These are phyloP conservation scores for Embiotoca jacksoni DNA, from an alignment of 2,113 vertebrate genomes.

Conservation along the genomic window DNA sequence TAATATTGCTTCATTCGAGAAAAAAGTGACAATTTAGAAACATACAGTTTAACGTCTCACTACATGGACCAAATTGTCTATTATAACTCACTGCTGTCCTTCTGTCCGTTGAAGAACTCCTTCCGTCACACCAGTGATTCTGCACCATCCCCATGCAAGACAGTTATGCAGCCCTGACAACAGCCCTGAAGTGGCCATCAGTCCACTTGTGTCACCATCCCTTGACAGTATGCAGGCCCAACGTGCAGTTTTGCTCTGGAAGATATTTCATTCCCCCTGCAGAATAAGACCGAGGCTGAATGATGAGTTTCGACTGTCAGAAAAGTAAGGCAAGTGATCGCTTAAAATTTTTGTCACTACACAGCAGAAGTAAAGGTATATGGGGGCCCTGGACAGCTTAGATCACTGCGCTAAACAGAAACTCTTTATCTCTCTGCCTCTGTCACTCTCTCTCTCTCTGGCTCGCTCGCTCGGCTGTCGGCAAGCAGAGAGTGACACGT, in stretches of 20 bases:
- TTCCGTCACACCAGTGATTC: conserved; percentile 7
- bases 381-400: conserved; percentile 45
- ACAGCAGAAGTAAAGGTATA: conserved; percentile 9
- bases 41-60: not conserved
- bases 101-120: not conserved
- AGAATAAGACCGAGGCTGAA: conserved; percentile 13
- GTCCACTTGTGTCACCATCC: not conserved
- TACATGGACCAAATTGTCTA: not conserved
- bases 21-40: no score
- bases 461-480: conserved; percentile 21
- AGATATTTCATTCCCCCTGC: conserved; percentile 27
- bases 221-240: not conserved
- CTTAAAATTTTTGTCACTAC: conserved; percentile 27
- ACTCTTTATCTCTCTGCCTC: conserved; percentile 22
- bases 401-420: conserved; percentile 38
- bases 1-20: no score
- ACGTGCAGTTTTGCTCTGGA: not conserved
- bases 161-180: conserved; percentile 24
- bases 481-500: conserved; percentile 26
- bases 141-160: not conserved
- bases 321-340: conserved; percentile 28
- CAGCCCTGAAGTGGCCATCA: conserved; percentile 30
- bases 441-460: conserved; percentile 12
- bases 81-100: conserved; percentile 21
- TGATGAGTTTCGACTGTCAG: conserved; percentile 26